Conservation (phyloP, 2,113 vertebrate species). For the Spizaetus ornatus region DNA sequence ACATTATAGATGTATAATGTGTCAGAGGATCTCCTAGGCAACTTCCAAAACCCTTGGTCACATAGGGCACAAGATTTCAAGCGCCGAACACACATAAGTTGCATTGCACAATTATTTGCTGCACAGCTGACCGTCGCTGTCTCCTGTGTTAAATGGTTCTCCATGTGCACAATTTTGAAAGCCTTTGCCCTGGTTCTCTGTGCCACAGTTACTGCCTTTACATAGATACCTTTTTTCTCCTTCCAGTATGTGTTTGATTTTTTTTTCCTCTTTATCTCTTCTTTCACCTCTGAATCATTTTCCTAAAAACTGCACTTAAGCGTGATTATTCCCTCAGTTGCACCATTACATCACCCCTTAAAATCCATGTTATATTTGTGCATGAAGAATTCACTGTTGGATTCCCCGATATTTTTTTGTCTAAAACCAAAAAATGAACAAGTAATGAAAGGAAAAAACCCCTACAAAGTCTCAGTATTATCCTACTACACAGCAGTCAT, state of each 20-base stretch:
- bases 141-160: neutral
- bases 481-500: neutral
- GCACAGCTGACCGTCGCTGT: neutral
- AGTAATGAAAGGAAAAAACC: neutral
- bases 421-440: neutral
- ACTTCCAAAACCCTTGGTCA: neutral
- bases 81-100: neutral
- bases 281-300: neutral
- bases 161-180: neutral
- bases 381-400: slow-evolving; percentile 13
- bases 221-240: neutral
- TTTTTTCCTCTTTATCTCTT: neutral
- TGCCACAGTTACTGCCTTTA: neutral
- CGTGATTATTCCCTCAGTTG: neutral
- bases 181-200: neutral
- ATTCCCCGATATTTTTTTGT: neutral
- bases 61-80: neutral
- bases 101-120: neutral
- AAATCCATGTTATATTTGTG: neutral
- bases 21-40: neutral
- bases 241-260: neutral
- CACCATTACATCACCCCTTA: neutral
- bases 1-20: neutral
- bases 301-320: neutral
- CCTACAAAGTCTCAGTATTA: neutral